Base-by-base conservation (phyloP, 35 echinoderm and acorn worm species). In the Holothuria glaberrima region DNA sequence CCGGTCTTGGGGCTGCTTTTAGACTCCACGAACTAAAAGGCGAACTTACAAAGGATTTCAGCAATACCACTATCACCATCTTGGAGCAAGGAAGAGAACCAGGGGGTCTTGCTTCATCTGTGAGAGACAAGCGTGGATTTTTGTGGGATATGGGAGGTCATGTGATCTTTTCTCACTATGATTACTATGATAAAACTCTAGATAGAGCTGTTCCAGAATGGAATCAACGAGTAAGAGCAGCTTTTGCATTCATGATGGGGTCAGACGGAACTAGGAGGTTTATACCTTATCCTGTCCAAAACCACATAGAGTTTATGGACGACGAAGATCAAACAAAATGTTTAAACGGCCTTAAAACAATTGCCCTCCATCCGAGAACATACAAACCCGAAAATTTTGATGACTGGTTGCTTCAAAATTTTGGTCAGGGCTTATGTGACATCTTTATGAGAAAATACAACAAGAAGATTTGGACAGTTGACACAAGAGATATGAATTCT, bases 281-380 rank as follows among this genome's bases (percentile, higher is more conserved):
- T 32, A 90, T 90, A 19, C 30, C 32, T 13, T 90, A 90, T 52
- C 88, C 71, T 5, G 88, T 90, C 22, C 88, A 90, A 52, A 90
- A 90, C 41, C 75, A 89, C 28, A 79, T 90, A n/a, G 13, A 22
- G 30, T 69, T 78, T 12, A 54, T 59, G 33, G 68, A 89, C 48
- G 41, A 89, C 21, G 22, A 54, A 5, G 87, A 89, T 58, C 68
- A 75, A 58, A 33, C n/a, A n/a, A n/a, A n/a, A n/a, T n/a, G n/a
- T n/a, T n/a, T n/a, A n/a, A n/a, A n/a, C n/a, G n/a, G n/a, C 30
- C 68, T 89, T 12, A 27, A 89, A 76, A n/a, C 75, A 65, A 59
- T 89, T 16, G 58, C 44, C 10, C 66, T 36, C 5, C 24, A 59
- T 72, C 68, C 69, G 25, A 24, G 25, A 6, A 2, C 18, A 21